A percentile compares a stretch with the other conserved stretches of the same genome.
phyloP scores from a whole-genome alignment of 2,797 vertebrate species.

The Clarias platycephalus region DNA sequence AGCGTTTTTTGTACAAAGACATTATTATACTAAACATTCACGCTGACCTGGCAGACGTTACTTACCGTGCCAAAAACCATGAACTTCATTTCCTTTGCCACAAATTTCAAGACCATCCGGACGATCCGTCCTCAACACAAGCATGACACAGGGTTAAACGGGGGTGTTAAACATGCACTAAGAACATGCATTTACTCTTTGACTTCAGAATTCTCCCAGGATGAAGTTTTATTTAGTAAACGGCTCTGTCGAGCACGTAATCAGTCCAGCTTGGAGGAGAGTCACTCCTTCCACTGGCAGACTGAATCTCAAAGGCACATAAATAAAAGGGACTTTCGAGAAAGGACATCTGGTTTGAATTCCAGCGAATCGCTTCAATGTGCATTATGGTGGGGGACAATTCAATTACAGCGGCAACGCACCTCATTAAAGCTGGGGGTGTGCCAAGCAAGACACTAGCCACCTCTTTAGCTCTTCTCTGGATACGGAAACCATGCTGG shows the following conservation, averaged over 20 bases:
- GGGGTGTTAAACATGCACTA: background rate
- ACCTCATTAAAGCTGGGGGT: conserved; percentile 62
- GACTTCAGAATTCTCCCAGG: conserved; percentile 32
- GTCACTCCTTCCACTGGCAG: conserved; percentile 45
- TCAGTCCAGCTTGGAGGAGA: conserved; percentile 45
- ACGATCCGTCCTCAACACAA: background rate
- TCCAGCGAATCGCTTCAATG: conserved; percentile 55
- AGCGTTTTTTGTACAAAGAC: background rate
- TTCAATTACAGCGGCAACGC: conserved; percentile 65
- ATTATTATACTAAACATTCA: background rate
- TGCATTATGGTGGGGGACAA: conserved; percentile 60
- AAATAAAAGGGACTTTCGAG: conserved; percentile 55
- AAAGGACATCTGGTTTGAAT: conserved; percentile 71
- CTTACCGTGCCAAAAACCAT: background rate
- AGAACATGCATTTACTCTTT: conserved; percentile 25
- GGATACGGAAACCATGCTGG: conserved; percentile 19
- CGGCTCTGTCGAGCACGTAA: conserved; percentile 39
- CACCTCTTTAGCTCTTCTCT: conserved; percentile 32
- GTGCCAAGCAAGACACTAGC: conserved; percentile 55
- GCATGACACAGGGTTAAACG: conserved; percentile 7
- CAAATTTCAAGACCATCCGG: background rate
- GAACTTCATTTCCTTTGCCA: background rate
- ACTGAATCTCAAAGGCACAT: conserved; percentile 58
- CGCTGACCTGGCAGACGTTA: background rate
- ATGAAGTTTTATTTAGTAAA: conserved; percentile 37